Conservation (phyloP, 2,113 vertebrate genomes). For the Sitta europaea region DNA sequence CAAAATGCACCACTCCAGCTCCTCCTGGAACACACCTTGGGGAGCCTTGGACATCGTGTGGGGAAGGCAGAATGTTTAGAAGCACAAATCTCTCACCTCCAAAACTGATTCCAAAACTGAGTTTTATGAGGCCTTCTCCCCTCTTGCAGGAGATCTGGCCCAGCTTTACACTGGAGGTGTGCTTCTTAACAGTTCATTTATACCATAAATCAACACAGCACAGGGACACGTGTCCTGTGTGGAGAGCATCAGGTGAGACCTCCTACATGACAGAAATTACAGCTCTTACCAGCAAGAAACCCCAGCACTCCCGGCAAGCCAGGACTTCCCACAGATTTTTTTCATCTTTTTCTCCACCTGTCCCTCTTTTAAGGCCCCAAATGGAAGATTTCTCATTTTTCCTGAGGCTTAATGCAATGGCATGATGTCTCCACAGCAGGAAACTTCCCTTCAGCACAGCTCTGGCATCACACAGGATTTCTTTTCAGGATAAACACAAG, state of each 20-base stretch:
- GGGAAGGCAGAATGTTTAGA: background rate
- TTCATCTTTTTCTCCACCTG: background rate
- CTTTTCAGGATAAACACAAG: background rate
- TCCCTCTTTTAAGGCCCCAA: background rate
- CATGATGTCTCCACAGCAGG: background rate
- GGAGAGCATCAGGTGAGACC: background rate
- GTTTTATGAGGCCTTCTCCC: background rate
- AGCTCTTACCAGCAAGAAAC: background rate
- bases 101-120: background rate
- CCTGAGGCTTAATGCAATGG: background rate
- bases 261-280: background rate
- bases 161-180: background rate
- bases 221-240: background rate
- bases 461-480: background rate
- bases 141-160: background rate
- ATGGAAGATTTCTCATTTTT: background rate
- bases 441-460: too few relatives aligned
- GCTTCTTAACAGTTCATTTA: background rate
- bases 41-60: background rate
- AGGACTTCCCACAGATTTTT: background rate
- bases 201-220: background rate
- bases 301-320: background rate
- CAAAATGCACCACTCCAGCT: slow-evolving; percentile 39
- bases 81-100: background rate
- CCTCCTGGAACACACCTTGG: background rate